Base-by-base conservation (phyloP, 1,140 invertebrate species). In the Stegodyphus mimosarum region DNA sequence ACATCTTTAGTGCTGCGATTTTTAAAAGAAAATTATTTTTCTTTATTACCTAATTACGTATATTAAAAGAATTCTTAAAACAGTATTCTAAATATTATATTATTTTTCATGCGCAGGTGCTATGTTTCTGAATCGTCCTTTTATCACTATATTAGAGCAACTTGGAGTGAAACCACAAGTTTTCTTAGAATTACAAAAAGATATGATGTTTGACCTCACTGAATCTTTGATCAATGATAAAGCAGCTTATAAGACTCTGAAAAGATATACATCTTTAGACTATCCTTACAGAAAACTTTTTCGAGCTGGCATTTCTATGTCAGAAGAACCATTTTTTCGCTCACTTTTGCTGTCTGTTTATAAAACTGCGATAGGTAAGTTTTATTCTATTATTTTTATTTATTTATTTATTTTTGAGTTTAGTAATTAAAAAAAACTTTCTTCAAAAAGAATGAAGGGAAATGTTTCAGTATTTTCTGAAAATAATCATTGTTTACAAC, bases 41-140 rank as follows among this genome's bases (percentile, higher is more conserved):
- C 33, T 33, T 33, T 33, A 33, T 33, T 33, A 33, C 33, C 33
- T 33, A 33, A 33, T 33, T 33, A 33, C 3, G 33, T 33, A 3
- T 33, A 33, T 33, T 33, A 33, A 33, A 33, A 33, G 33, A 33
- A 33, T 33, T 33, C 33, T 33, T 33, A 33, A 33, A 33, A 33
- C 3, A 33, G 33, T 33, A 33, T 33, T 33, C 33, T 3, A 33
- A 33, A 33, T 33, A 33, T 33, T 33, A 33, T 33, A 33, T 33
- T 33, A 33, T 33, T 33, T 33, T 33, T 33, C 33, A 33, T 33
- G 33, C 33, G 33, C 33, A 94, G 93, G 85, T 92, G 92, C 83
- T 92, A 93, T 90, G 17, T 90, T 87, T 63, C 79, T 90, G 11
- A 90, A 90, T 88, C 88, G 90, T 4, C 90, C 90, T 7, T 79